Evolutionary conservation across 2,797 vertebrate species (phyloP).

Genomic region (Peromyscus attwateri): DNA sequence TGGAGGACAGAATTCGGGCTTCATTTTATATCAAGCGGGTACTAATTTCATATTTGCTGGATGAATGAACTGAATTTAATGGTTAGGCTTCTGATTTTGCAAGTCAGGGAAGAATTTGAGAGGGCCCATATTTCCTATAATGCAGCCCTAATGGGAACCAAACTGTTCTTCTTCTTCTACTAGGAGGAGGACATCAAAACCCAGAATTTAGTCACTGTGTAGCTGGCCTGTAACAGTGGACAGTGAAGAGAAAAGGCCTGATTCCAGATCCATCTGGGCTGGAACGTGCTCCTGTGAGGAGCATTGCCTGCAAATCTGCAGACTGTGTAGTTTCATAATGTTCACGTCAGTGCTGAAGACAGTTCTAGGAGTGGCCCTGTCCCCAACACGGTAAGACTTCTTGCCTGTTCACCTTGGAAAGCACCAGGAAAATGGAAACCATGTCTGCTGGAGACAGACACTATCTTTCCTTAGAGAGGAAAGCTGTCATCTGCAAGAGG

Average conservation of each 20-base stretch:
- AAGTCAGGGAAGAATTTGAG: not conserved
- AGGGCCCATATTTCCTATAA: not conserved
- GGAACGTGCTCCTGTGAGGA: not conserved
- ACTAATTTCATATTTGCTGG: conserved; percentile 41
- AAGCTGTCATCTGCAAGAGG: not conserved
- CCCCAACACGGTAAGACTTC: not conserved
- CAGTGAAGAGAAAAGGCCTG: not conserved
- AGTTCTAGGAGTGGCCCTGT: not conserved
- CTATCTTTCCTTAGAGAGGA: not conserved
- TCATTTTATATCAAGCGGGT: conserved; percentile 8
- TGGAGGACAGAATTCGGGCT: conserved; percentile 46
- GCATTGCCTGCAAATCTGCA: not conserved
- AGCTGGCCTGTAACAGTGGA: not conserved
- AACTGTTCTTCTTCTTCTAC: not conserved
- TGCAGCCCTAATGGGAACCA: not conserved
- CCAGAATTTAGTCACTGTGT: not conserved
- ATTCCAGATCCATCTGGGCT: not conserved
- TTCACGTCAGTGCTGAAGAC: not conserved
- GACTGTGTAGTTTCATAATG: not conserved
- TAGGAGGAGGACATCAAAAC: not conserved
- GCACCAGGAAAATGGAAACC: not conserved
- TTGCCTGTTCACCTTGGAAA: not conserved
- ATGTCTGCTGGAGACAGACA: not conserved
- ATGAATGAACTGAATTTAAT: not conserved
- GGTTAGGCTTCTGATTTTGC: not conserved